Base-by-base conservation (phyloP, 2,888 invertebrate species). In the Platerodrilus igneus region DNA sequence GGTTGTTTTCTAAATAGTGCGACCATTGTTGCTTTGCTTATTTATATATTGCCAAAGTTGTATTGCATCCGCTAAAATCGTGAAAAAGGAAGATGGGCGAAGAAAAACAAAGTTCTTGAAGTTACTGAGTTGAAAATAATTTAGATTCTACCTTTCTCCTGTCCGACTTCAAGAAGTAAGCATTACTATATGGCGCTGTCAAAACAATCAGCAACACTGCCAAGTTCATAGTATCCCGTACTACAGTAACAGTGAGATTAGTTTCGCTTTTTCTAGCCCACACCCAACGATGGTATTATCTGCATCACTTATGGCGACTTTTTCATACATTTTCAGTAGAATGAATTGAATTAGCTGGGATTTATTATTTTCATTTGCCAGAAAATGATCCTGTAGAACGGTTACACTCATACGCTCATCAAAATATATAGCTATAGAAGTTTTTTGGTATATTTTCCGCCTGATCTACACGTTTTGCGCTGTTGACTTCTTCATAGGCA, bases 401-500 rank as follows among this genome's bases (percentile, higher is more conserved):
- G 41, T 37, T 7, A 25, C 22, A 8, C 2, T 35, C 32, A 8
- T 41, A 9, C 16, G 42, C 37, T 42, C n/a, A n/a, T n/a, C n/a
- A n/a, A n/a, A n/a, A n/a, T n/a, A n/a, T n/a, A n/a, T n/a, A n/a
- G n/a, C n/a, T n/a, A n/a, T n/a, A n/a, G n/a, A n/a, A n/a, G n/a
- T n/a, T n/a, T n/a, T n/a, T n/a, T 32, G 11, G 26, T 19, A 14
- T 18, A 34, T 44, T 33, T 47, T 37, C 40, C 31, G 43, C 42
- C 35, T 45, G 46, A 18, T 49, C 44, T 9, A 41, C 41, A 38
- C 46, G 33, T 37, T 47, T 45, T 22, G 38, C 47, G 21, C 19
- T 37, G 31, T 45, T 45, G 16, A 22, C 37, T 33, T 32, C 31
- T 19, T 7, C n/a, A n/a, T 38, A 32, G 2, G 27, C 32, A 38